phyloP scores from a whole-genome alignment of 92 coral and sea anemone genomes.

The Plumapathes pennacea region DNA sequence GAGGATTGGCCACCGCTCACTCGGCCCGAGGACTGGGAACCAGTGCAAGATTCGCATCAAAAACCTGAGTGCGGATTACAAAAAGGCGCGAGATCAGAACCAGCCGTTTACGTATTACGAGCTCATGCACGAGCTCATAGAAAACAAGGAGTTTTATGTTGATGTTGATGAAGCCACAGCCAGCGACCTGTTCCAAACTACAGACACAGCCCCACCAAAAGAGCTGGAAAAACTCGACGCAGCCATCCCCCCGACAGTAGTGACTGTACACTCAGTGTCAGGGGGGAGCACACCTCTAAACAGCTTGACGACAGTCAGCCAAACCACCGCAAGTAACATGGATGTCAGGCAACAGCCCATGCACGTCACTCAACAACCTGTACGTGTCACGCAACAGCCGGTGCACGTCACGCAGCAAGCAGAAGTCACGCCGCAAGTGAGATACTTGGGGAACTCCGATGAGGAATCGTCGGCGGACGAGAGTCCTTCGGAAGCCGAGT shows the following conservation, averaged over 20 bases:
- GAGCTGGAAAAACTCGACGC: neutral
- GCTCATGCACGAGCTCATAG: constrained; percentile 49
- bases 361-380: constrained; percentile 11
- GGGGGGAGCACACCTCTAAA: neutral
- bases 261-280: neutral
- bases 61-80: constrained; percentile 79
- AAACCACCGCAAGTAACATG: constrained; percentile 4
- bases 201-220: too few species aligned
- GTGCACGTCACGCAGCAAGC: neutral
- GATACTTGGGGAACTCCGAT: constrained; percentile 7
- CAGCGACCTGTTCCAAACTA: too few species aligned
- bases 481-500: constrained; percentile 18
- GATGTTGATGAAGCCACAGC: too few species aligned
- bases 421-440: neutral
- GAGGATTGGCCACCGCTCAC: constrained; percentile 54
- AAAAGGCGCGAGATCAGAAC: constrained; percentile 63
- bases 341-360: neutral
- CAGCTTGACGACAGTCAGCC: too few species aligned
- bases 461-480: constrained; percentile 40
- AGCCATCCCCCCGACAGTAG: neutral
- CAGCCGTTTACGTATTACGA: constrained; percentile 68
- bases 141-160: constrained; percentile 11
- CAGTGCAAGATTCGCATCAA: constrained; percentile 87
- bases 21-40: constrained; percentile 80
- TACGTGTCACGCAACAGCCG: constrained; percentile 2